Base-by-base conservation (phyloP, 2,797 vertebrate genomes). In the Mus spretus region DNA sequence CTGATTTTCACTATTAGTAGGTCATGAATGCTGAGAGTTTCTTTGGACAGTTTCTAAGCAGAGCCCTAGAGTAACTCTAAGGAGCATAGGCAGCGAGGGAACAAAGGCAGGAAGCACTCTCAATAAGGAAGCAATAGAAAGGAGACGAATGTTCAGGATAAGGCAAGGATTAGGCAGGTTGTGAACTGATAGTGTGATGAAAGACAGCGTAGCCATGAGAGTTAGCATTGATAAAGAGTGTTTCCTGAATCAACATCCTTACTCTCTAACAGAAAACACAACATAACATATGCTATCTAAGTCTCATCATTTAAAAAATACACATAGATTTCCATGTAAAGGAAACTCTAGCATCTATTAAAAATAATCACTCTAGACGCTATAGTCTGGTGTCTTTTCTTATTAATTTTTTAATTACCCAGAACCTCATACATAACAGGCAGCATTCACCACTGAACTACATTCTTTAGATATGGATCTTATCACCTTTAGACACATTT, bases 271-370 rank as follows among this genome's bases (percentile, higher is more conserved):
- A 82, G 40, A 20, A 83, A 47, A 75, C 34, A 77, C 72, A 34
- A 94, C 67, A 47, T 22, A 79, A 65, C 59, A 89, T 50, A 78
- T 26, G 15, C 24, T 15, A 74, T 80, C 4, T 79, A 65, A 85
- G 11, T 11, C 17, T 31, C 31, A 12, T 70, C 90, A n/a, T 80
- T 88, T 44, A 89, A 96, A 59, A 72, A 85, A 92, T 17, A 57
- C 14, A 47, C 70, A 47, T 72, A 90, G 34, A 75, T 44, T 90
- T 90, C 85, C 17, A 8, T 63, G 55, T 91, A 70, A 94, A 81
- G n/a, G 12, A 75, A 90, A 84, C 84, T 92, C 31, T 2, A 75
- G 70, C 22, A 13, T 87, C 63, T 47, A 63, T 87, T 83, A 75
- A 83, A 88, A 94, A 55, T 59, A 14, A 24, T 96, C 55, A 80